A percentile compares a stretch with the other conserved stretches of the same genome.
These are phyloP conservation scores for Ganaspis brasiliensis DNA, from an alignment of 2,888 invertebrate genomes.

Conservation along the genomic window DNA sequence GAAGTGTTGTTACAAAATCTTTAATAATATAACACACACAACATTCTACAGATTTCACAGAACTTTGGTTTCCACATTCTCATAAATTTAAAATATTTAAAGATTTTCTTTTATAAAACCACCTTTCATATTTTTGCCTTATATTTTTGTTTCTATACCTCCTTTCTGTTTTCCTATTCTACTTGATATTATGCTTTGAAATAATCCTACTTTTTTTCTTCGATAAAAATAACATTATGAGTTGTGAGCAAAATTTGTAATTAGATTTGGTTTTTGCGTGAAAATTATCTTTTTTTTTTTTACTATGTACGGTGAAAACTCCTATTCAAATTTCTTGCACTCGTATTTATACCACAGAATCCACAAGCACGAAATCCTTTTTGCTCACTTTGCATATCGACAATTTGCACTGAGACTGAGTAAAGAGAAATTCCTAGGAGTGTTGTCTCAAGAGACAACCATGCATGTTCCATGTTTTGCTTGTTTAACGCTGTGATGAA, in stretches of 20 bases:
- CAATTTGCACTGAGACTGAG: slow-evolving; percentile 28
- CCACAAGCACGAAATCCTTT: slow-evolving; percentile 31
- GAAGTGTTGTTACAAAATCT: no score
- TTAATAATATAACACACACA: no score
- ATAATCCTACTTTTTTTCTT: no score
- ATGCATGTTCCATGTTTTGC: not conserved
- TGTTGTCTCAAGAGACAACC: slow-evolving; percentile 20
- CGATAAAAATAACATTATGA: not conserved
- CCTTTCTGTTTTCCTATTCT: no score
- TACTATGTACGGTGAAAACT: not conserved
- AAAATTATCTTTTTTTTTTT: slow-evolving; percentile 8
- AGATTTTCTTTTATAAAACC: no score
- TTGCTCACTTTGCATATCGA: slow-evolving; percentile 39
- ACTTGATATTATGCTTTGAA: no score
- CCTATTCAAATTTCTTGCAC: not conserved
- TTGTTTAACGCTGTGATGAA: slow-evolving; percentile 21
- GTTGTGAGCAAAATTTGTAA: not conserved
- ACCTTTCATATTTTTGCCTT: no score
- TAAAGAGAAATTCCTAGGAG: slow-evolving; percentile 19
- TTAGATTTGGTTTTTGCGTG: not conserved
- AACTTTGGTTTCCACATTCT: no score
- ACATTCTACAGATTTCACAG: no score
- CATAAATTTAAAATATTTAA: no score
- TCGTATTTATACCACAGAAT: slow-evolving; percentile 21
- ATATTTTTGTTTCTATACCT: no score